A percentile compares a stretch with the other conserved stretches of the same genome.
phyloP scores from a whole-genome alignment of 30 jellyfish, hydroid and myxozoan genomes.

The Aurelia sp. region DNA sequence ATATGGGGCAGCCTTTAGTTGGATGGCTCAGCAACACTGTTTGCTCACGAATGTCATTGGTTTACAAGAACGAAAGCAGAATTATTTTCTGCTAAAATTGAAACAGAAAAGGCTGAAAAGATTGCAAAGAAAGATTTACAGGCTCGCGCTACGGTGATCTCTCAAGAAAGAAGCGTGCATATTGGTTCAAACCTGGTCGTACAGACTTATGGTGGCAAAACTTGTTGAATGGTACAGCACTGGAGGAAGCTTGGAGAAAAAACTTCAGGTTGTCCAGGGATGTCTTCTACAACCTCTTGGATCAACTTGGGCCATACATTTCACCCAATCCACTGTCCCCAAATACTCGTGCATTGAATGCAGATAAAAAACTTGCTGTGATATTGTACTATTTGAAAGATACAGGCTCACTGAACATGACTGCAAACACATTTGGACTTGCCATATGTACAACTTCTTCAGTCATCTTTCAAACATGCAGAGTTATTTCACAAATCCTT shows the following conservation, averaged over 20 bases:
- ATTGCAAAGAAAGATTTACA: not conserved
- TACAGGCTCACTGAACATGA: conserved; percentile 35
- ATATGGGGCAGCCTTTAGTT: conserved; percentile 7
- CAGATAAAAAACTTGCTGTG: not conserved
- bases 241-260: conserved; percentile 9
- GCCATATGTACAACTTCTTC: conserved; percentile 24
- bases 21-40: conserved; percentile 2
- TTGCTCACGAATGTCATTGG: not conserved
- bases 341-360: too few species aligned
- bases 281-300: too few species aligned
- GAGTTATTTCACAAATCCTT: conserved; percentile 22
- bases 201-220: conserved; percentile 20
- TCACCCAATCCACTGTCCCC: too few species aligned
- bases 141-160: too few species aligned
- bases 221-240: not conserved
- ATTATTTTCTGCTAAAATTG: not conserved
- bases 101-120: not conserved
- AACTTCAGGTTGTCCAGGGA: not conserved
- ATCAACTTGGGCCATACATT: too few species aligned
- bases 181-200: conserved; percentile 9
- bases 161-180: not conserved
- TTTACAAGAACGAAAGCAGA: conserved; percentile 3
- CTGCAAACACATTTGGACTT: conserved; percentile 53
- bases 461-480: conserved; percentile 33
- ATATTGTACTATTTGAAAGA: not conserved